These are phyloP conservation scores for Gastrophryne carolinensis DNA, from an alignment of 2,797 vertebrate species.

Conservation along the genomic window DNA sequence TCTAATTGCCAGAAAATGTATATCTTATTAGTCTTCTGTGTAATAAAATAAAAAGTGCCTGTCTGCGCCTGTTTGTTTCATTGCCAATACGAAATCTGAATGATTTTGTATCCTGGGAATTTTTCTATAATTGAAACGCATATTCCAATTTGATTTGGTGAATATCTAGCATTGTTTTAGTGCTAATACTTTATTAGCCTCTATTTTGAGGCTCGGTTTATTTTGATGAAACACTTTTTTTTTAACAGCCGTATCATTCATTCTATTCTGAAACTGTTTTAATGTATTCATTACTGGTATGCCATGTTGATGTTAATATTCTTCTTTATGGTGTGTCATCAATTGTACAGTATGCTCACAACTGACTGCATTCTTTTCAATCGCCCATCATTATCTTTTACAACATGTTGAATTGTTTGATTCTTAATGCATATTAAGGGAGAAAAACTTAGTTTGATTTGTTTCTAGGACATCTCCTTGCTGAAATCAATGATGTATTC, in stretches of 20 bases:
- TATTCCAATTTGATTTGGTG: conserved; percentile 39
- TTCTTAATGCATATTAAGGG: conserved; percentile 27
- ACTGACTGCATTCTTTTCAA: conserved; percentile 27
- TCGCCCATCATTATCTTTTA: conserved; percentile 29
- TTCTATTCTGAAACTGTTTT: conserved; percentile 20
- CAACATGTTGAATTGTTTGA: conserved; percentile 17
- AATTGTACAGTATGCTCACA: conserved; percentile 30
- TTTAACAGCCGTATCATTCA: conserved; percentile 37
- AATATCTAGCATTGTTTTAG: conserved; percentile 20
- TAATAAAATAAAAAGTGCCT: conserved; percentile 19
- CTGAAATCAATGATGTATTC: neutral
- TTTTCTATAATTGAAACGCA: conserved; percentile 28
- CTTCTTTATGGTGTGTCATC: conserved; percentile 31
- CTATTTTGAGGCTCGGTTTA: conserved; percentile 36
- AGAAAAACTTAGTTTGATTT: neutral
- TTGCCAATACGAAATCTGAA: conserved; percentile 17
- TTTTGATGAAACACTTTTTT: conserved; percentile 30
- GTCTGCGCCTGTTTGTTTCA: neutral
- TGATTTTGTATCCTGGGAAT: conserved; percentile 28
- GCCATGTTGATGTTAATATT: conserved; percentile 33
- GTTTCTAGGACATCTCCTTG: neutral
- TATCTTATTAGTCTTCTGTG: conserved; percentile 3
- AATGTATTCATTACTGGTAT: conserved; percentile 38
- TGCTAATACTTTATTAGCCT: conserved; percentile 39
- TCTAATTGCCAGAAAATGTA: conserved; percentile 33